A percentile compares a stretch with the other conserved stretches of the same genome.
These are phyloP conservation scores for Pollimyrus isidori DNA, from an alignment of 2,113 vertebrate species.

Conservation along the genomic window DNA sequence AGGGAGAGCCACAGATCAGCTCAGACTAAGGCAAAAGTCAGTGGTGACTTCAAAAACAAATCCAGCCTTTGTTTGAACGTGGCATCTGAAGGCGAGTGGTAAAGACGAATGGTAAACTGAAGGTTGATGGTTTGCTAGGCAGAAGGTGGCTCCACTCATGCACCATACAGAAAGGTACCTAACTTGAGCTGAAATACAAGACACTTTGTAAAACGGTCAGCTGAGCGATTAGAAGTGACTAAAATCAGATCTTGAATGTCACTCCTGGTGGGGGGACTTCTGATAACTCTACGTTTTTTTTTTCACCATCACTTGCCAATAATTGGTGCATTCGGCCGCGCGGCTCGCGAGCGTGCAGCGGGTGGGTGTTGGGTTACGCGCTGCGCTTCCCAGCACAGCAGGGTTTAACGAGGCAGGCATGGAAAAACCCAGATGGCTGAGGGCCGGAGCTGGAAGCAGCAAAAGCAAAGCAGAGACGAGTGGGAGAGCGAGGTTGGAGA, in stretches of 20 bases:
- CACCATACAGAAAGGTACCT: background rate
- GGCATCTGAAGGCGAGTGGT: background rate
- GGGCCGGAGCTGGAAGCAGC: background rate
- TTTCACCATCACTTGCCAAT: background rate
- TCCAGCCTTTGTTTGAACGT: background rate
- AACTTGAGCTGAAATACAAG: background rate
- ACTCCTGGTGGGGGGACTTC: background rate
- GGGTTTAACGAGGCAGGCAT: slow-evolving; percentile 16
- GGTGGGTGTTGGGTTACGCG: background rate
- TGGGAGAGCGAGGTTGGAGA: background rate
- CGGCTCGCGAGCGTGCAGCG: background rate
- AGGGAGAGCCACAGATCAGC: slow-evolving; percentile 12
- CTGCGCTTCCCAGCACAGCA: background rate
- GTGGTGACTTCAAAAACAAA: background rate
- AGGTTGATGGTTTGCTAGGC: background rate
- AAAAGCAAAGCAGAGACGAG: background rate
- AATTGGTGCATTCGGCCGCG: background rate
- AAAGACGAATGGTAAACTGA: background rate
- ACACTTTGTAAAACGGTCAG: background rate
- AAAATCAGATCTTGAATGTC: background rate
- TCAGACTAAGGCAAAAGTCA: background rate
- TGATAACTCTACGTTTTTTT: background rate
- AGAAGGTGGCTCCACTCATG: background rate
- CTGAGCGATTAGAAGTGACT: background rate
- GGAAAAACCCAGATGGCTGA: slow-evolving; percentile 12